Evolutionary conservation across 2,113 vertebrate genomes (phyloP).

Genomic region (Aptenodytes forsteri): DNA sequence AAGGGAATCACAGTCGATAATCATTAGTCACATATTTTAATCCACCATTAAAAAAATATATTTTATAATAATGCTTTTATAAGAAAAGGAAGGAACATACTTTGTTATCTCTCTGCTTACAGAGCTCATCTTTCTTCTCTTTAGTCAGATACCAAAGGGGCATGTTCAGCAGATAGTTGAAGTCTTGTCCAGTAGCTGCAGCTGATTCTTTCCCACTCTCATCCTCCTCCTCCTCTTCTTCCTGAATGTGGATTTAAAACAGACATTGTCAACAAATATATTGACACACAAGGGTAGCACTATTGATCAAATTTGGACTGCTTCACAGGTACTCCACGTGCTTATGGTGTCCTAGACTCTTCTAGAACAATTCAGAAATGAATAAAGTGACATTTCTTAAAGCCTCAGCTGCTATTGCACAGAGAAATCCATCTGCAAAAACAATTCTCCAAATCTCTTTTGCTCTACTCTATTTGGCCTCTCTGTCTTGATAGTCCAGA

Average conservation of each 20-base stretch:
- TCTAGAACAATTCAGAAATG: background rate
- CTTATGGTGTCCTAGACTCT: background rate
- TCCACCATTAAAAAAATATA: background rate
- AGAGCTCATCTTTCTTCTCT: conserved; percentile 97
- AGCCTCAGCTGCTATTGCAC: background rate
- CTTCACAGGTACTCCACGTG: background rate
- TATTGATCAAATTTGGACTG: background rate
- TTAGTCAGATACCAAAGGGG: conserved; percentile 96
- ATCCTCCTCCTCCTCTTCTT: conserved; percentile 63
- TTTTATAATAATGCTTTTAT: background rate
- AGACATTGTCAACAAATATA: background rate
- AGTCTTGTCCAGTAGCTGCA: conserved; percentile 83
- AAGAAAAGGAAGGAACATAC: conserved; percentile 64
- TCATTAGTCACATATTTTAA: background rate
- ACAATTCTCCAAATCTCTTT: background rate
- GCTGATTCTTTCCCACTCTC: conserved; percentile 64
- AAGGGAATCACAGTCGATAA: background rate
- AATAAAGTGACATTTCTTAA: background rate
- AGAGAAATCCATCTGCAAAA: background rate
- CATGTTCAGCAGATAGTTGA: conserved; percentile 96
- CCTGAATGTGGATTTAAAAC: conserved; percentile 43
- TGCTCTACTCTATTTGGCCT: background rate
- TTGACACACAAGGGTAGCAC: background rate
- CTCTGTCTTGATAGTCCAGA: background rate
- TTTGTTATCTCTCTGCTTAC: conserved; percentile 88